Base-by-base conservation (phyloP, 2,113 vertebrate genomes). In the Scatophagus argus region DNA sequence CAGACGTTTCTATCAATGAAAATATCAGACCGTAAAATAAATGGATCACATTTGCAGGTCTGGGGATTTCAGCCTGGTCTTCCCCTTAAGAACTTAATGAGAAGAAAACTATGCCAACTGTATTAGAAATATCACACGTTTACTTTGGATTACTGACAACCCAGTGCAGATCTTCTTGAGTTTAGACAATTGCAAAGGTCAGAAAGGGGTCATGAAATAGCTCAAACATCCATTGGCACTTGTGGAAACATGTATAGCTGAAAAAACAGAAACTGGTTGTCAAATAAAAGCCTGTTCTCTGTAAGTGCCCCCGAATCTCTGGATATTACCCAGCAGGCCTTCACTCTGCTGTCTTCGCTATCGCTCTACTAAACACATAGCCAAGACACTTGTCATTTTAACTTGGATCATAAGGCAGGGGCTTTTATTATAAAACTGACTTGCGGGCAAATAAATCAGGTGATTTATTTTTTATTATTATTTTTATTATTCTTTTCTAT, bases 21-120 rank as follows among this genome's bases (percentile, higher is more conserved):
- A 87, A 83, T 70, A 79, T 84, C 81, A 74, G 68, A 81, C 56
- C 49, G 64, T 29, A 60, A 84, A 89, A 86, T 79, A 61, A 82
- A 83, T 46, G 72, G 59, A 83, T 85, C 58, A 74, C 41, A 82
- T 88, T 81, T 81, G 85, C 47, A 79, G 51, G 44, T 38, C 5
- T 6, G 38, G 66, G 51, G 62, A 73, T 80, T 82, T 70, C 49
- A 71, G 82, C 75, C 83, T 85, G 88, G 32, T 82, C 31, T 80
- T 87, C 64, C 34, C 55, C 75, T 89, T 78, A 87, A 80, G 62
- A 34, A 64, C 72, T 49, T 81, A 84, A 85, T 71, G 69, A 83
- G 76, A 68, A 81, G 62, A 74, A 87, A 80, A 76, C 43, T 47
- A 52, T 59, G 13, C 14, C 29, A 34, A 39, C 71, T 85, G 65